Base-by-base conservation (phyloP, 2,797 vertebrate species). In the Acanthis flammea region DNA sequence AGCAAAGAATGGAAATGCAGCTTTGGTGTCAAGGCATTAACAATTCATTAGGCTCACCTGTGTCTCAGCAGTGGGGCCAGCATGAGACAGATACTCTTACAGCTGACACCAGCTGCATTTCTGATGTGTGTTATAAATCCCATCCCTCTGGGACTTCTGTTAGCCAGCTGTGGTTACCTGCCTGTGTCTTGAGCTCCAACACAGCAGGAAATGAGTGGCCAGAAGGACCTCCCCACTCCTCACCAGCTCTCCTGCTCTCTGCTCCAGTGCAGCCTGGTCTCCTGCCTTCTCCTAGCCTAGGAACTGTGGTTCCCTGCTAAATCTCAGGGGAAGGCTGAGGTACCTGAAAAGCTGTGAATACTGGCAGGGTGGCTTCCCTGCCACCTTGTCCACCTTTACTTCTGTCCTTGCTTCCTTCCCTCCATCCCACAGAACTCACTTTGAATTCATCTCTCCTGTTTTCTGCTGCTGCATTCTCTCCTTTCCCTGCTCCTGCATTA, bases 11-110 rank as follows among this genome's bases (percentile, higher is more conserved):
- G 63, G 73, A 90, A 94, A 76, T 50, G 41, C 66, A 90, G 55
- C 51, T 94, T 94, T 81, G 55, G 58, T 78, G 79, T 91, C 30
- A 50, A 78, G 58, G 57, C 41, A 77, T 92, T 90, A 92, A 65
- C 72, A 92, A 91, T 92, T 95, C 78, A 72, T 91, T 81, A 78
- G 63, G 41, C 41, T 88, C 92, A 94, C 89, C 91, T 93, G 73
- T 42, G 66, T 88, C 62, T 35, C 75, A 88, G 62, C 42, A 57
- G 48, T 6, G 58, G 47, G 85, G 78, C 76, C 72, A 94, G 89
- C 47, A 45, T 1, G 7, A 90, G 87, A 70, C 75, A 83, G 65
- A 67, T 62, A 78, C 13, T 72, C 44, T 63, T 55, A 44, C 5
- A 68, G 85, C 79, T 70, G 60, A 78, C 67, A 45, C 44, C 0